Conservation (phyloP, 2,797 vertebrate genomes). For the Brachyrhaphis roseni region DNA sequence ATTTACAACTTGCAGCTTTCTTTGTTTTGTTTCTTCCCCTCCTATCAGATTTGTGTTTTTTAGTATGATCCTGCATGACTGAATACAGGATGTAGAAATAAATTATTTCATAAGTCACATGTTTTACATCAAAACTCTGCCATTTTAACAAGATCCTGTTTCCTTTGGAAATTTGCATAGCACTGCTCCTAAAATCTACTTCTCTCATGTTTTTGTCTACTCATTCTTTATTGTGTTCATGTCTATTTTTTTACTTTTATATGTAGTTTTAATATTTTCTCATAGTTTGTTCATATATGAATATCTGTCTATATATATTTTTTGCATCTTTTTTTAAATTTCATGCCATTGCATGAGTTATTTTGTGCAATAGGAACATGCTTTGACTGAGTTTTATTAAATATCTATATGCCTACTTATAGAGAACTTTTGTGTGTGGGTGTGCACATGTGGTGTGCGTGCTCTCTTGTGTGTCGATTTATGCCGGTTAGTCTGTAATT, state of each 20-base stretch:
- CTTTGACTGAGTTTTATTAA: neutral
- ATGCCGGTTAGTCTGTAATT: slow-evolving; percentile 41
- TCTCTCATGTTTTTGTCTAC: neutral
- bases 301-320: neutral
- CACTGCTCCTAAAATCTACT: neutral
- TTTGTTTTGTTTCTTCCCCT: neutral
- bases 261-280: neutral
- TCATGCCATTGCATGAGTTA: neutral
- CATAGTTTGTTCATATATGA: neutral
- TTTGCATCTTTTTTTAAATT: neutral
- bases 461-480: slow-evolving; percentile 7
- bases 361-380: neutral
- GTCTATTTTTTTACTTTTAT: neutral
- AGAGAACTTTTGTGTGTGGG: slow-evolving; percentile 20
- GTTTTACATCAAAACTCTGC: neutral
- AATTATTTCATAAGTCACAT: neutral
- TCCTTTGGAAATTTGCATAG: neutral
- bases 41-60: neutral
- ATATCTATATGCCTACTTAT: slow-evolving; percentile 25
- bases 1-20: neutral
- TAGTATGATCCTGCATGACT: neutral
- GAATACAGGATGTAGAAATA: neutral
- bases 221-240: neutral
- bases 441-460: slow-evolving; percentile 12
- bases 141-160: neutral